Conservation (phyloP, 2,888 invertebrate species). For the Drosophila fulvimacula region DNA sequence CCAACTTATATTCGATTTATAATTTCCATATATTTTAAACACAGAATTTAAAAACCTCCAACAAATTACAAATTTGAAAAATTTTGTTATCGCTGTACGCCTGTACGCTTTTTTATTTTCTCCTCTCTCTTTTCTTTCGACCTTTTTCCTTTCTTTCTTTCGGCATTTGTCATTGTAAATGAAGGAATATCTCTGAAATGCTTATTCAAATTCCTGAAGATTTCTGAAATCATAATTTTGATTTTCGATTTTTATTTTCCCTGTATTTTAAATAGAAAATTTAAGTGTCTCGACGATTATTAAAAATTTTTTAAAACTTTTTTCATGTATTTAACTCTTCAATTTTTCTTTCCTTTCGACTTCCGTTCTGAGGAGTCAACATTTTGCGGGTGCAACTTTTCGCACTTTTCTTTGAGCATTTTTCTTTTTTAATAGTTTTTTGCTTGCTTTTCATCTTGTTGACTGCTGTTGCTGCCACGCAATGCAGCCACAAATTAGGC, state of each 20-base stretch:
- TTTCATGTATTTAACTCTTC: neutral
- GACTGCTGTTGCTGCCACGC: slow-evolving; percentile 28
- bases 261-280: neutral
- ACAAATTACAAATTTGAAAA: too few relatives aligned
- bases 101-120: too few relatives aligned
- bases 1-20: too few relatives aligned
- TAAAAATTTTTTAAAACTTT: neutral
- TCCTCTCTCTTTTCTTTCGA: too few relatives aligned
- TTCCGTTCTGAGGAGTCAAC: slow-evolving; percentile 5
- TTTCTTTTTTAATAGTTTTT: slow-evolving; percentile 11
- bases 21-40: too few relatives aligned
- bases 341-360: neutral
- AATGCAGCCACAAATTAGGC: slow-evolving; percentile 62
- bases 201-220: neutral
- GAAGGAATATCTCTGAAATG: neutral
- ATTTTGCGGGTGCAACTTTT: slow-evolving; percentile 43
- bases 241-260: neutral
- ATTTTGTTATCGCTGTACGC: too few relatives aligned
- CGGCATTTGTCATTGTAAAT: too few relatives aligned
- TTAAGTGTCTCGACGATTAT: neutral
- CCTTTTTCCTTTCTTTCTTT: too few relatives aligned
- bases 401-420: slow-evolving; percentile 34
- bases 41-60: too few relatives aligned
- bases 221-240: neutral
- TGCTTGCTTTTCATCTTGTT: slow-evolving; percentile 24